Percentiles rank a stretch among this genome's conserved stretches.
phyloP scores from a whole-genome alignment of 2,797 vertebrate genomes.

The Anabas testudineus region DNA sequence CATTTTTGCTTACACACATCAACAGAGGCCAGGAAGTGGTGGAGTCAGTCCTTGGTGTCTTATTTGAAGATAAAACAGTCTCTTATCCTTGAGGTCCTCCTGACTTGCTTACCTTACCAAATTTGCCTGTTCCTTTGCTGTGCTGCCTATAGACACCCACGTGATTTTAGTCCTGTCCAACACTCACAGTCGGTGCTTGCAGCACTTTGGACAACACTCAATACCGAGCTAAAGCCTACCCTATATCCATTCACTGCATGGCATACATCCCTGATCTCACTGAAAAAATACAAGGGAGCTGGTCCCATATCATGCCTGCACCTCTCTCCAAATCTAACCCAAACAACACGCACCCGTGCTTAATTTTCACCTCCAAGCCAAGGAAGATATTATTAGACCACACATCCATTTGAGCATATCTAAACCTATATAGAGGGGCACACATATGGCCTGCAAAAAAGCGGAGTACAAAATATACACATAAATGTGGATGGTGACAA shows the following conservation, averaged over 20 bases:
- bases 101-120: constrained; percentile 32
- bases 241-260: constrained; percentile 54
- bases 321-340: constrained; percentile 62
- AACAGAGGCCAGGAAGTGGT: background rate
- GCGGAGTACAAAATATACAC: too few species aligned
- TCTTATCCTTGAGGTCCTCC: constrained; percentile 15
- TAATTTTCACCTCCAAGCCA: constrained; percentile 57
- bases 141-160: constrained; percentile 35
- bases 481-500: too few species aligned
- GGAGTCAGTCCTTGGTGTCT: constrained; percentile 2
- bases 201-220: constrained; percentile 55
- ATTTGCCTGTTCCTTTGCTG: constrained; percentile 19
- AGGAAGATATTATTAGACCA: constrained; percentile 78
- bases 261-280: constrained; percentile 57
- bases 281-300: constrained; percentile 62
- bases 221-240: constrained; percentile 23
- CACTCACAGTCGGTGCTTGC: constrained; percentile 52
- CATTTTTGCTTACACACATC: background rate
- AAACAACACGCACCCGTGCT: constrained; percentile 70
- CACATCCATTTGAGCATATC: constrained; percentile 62
- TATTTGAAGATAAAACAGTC: background rate
- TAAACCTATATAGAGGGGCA: constrained; percentile 54
- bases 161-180: constrained; percentile 41
- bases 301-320: constrained; percentile 47
- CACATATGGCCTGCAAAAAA: constrained; percentile 34